These are phyloP conservation scores for Elymnias hypermnestra DNA, from an alignment of 1,140 invertebrate species.

Conservation along the genomic window DNA sequence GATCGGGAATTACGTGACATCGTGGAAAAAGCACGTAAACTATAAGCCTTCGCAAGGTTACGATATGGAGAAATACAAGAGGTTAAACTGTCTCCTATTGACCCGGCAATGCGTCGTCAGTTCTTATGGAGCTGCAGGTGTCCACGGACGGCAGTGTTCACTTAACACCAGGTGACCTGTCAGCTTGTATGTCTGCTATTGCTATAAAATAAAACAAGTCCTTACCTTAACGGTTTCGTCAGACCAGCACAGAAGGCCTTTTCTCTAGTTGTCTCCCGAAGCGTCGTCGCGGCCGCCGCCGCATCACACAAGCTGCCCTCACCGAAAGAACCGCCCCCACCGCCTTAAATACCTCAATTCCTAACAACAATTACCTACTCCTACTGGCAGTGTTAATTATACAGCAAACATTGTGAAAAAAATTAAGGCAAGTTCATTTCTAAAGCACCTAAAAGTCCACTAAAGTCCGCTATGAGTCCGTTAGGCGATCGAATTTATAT, in stretches of 20 bases:
- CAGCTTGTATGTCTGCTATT: too few relatives aligned
- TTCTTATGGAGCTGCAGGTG: too few relatives aligned
- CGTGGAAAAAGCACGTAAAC: too few relatives aligned
- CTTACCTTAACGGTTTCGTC: conserved; percentile 64
- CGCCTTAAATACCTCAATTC: conserved; percentile 16
- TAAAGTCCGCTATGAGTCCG: conserved; percentile 23
- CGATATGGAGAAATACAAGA: too few relatives aligned
- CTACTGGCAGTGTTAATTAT: conserved; percentile 31
- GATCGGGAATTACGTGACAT: too few relatives aligned
- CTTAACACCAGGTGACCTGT: too few relatives aligned
- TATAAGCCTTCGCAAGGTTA: too few relatives aligned
- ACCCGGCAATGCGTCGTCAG: too few relatives aligned
- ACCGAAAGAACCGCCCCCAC: conserved; percentile 28
- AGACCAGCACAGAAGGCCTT: conserved; percentile 45
- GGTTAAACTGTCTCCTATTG: too few relatives aligned
- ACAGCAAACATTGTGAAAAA: conserved; percentile 32
- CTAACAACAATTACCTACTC: conserved; percentile 14
- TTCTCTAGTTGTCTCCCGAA: conserved; percentile 28
- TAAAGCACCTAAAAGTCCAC: conserved; percentile 38
- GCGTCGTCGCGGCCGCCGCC: conserved; percentile 40
- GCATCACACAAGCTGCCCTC: conserved; percentile 46
- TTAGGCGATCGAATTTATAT: conserved; percentile 33
- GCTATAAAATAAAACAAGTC: neutral
- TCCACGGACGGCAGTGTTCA: too few relatives aligned
- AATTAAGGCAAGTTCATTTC: conserved; percentile 43